These are phyloP conservation scores for Gastrophysa polygoni DNA, from an alignment of 2,888 invertebrate species.

Conservation along the genomic window DNA sequence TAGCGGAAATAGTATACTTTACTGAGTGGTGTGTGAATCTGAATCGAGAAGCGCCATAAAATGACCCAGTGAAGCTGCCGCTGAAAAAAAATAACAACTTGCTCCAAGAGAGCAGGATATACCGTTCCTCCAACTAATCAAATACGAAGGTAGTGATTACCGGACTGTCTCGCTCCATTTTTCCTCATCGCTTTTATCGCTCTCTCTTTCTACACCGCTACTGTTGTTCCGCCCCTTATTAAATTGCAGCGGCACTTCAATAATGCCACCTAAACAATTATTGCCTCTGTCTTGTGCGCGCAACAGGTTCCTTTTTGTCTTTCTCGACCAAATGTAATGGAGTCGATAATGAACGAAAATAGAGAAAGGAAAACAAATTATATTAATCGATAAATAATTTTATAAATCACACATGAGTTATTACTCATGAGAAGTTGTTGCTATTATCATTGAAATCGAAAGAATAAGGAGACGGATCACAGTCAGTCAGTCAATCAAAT, in stretches of 20 bases:
- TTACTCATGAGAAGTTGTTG: no score
- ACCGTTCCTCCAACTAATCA: constrained; percentile 51
- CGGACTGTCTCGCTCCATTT: constrained; percentile 39
- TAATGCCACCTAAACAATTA: constrained; percentile 55
- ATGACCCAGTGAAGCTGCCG: neutral
- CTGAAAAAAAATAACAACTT: neutral
- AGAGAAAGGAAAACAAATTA: neutral
- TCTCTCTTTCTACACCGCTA: constrained; percentile 46
- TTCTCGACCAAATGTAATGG: constrained; percentile 7
- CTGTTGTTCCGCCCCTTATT: constrained; percentile 55
- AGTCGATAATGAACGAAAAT: neutral
- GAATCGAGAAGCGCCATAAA: no score
- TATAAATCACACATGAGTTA: no score
- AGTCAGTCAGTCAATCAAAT: no score
- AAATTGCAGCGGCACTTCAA: constrained; percentile 55
- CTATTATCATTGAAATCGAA: no score
- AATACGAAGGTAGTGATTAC: constrained; percentile 52
- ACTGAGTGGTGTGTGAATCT: no score
- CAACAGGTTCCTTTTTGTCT: neutral
- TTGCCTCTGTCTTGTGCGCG: constrained; percentile 32
- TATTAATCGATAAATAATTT: no score
- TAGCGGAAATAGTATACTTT: no score
- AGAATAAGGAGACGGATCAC: no score
- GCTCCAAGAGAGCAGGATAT: constrained; percentile 30
- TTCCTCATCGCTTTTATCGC: constrained; percentile 21